Percentiles rank a stretch among this genome's conserved stretches.
Conservation (phyloP, 2,888 invertebrate genomes). For the Panorpa germanica region DNA sequence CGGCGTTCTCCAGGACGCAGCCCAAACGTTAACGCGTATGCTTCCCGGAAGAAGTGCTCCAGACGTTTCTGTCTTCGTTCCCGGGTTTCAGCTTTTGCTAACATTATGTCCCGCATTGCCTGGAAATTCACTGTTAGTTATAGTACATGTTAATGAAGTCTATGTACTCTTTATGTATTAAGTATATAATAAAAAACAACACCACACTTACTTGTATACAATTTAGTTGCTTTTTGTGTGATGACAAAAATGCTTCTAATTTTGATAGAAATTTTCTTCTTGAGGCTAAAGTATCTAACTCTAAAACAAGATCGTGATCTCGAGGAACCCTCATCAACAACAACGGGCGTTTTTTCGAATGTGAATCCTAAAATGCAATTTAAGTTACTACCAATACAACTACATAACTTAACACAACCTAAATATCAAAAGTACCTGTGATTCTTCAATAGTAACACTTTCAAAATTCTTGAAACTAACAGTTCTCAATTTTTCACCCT, state of each 20-base stretch:
- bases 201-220: conserved; percentile 44
- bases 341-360: conserved; percentile 59
- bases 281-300: conserved; percentile 65
- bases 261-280: conserved; percentile 75
- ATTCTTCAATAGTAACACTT: conserved; percentile 69
- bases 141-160: conserved; percentile 6
- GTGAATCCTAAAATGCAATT: conserved; percentile 29
- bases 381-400: neutral
- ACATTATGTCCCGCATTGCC: conserved; percentile 67
- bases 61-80: conserved; percentile 81
- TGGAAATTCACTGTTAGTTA: conserved; percentile 16
- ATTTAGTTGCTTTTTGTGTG: conserved; percentile 67
- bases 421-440: conserved; percentile 37
- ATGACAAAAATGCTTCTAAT: conserved; percentile 63
- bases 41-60: conserved; percentile 92
- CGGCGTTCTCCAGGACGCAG: conserved; percentile 70
- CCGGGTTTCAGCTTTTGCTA: conserved; percentile 83
- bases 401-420: conserved; percentile 5
- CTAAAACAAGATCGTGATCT: conserved; percentile 84
- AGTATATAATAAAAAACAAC: conserved; percentile 2
- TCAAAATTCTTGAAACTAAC: conserved; percentile 60
- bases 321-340: conserved; percentile 64
- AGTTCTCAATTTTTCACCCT: conserved; percentile 76
- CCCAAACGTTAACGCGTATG: conserved; percentile 85
- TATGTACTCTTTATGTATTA: conserved; percentile 7